A percentile compares a stretch with the other conserved stretches of the same genome.
Conservation (phyloP, 2,797 vertebrate genomes). For the Pteronotus mesoamericanus region DNA sequence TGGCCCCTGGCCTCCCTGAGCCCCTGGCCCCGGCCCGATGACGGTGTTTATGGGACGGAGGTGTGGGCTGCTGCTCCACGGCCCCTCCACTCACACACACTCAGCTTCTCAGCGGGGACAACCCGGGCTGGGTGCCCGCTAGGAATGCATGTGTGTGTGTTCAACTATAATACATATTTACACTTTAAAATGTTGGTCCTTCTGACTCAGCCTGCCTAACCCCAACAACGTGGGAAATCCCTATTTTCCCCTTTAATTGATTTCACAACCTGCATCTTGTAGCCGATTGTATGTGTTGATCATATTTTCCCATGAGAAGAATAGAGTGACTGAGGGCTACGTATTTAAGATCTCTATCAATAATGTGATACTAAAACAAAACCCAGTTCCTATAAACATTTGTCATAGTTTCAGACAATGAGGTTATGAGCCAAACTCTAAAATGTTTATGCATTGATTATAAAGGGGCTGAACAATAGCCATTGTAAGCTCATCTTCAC, state of each 20-base stretch:
- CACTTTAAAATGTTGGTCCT: background rate
- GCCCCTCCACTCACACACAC: background rate
- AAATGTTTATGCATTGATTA: background rate
- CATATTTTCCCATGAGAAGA: background rate
- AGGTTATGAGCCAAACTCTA: background rate
- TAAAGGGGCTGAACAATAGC: background rate
- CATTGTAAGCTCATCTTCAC: background rate
- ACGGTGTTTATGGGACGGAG: background rate
- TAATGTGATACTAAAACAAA: background rate
- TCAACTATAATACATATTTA: background rate
- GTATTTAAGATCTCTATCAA: background rate
- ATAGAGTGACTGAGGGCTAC: too few species aligned
- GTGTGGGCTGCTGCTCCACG: accelerated
- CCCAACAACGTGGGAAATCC: background rate
- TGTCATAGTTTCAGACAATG: background rate
- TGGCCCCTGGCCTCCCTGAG: background rate
- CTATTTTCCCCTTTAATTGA: background rate
- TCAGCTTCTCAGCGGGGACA: background rate
- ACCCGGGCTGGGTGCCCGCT: accelerated
- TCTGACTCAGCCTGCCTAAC: background rate
- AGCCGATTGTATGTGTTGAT: background rate
- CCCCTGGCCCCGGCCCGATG: background rate
- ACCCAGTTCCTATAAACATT: background rate
- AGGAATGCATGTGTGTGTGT: background rate
- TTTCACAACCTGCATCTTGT: background rate